These are phyloP conservation scores for Lochmaea crataegi DNA, from an alignment of 2,888 invertebrate species.

Conservation along the genomic window DNA sequence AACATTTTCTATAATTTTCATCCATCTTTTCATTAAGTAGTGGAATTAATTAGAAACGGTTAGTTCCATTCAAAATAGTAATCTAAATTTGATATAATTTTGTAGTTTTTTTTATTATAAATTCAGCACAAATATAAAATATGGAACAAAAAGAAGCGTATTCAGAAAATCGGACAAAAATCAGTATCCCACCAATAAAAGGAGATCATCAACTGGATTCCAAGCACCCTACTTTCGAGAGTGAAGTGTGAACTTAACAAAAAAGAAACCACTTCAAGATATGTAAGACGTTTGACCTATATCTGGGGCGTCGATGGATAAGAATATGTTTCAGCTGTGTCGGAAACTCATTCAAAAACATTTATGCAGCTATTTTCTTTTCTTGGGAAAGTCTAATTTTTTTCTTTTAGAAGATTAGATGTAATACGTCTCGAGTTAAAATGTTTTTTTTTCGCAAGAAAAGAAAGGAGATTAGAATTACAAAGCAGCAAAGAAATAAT, in stretches of 20 bases:
- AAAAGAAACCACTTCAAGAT: conserved; percentile 30
- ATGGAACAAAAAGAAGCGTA: not conserved
- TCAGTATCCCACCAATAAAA: not conserved
- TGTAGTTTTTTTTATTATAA: no score
- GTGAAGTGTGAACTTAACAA: conserved; percentile 29
- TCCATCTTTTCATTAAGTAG: no score
- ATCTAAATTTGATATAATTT: no score
- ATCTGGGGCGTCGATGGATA: conserved; percentile 16
- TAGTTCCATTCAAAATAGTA: no score
- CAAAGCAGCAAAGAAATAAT: conserved; percentile 9
- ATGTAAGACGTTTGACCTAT: conserved; percentile 33
- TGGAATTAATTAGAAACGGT: no score
- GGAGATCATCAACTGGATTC: conserved; percentile 20
- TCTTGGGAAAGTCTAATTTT: conserved; percentile 22
- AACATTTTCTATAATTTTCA: no score
- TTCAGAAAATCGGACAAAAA: not conserved
- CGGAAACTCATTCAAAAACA: conserved; percentile 25
- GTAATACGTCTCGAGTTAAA: conserved; percentile 10
- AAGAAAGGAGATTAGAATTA: conserved; percentile 11
- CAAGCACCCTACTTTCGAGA: conserved; percentile 5
- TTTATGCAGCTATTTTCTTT: conserved; percentile 25
- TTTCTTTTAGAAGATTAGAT: conserved; percentile 12
- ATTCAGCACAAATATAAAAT: not conserved
- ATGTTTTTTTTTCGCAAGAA: not conserved
- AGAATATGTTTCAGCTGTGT: conserved; percentile 21